Conservation (phyloP, 2,797 vertebrate species). For the Scolopax bukidnonensis region DNA sequence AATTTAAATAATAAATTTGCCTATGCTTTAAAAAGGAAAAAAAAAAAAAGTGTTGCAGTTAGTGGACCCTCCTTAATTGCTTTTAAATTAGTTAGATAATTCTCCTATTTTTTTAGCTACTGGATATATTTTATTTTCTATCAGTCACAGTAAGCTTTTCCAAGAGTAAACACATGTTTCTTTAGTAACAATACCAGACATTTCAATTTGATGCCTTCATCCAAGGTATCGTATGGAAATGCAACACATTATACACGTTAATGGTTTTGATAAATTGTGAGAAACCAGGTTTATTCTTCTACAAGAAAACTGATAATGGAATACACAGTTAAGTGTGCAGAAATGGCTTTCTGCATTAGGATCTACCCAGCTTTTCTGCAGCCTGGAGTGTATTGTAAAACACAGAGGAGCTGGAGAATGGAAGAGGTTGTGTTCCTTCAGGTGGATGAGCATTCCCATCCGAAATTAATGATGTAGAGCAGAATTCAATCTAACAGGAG, state of each 20-base stretch:
- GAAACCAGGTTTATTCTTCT: neutral
- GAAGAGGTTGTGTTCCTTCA: neutral
- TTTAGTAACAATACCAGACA: neutral
- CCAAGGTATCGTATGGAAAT: neutral
- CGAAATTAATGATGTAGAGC: neutral
- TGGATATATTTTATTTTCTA: neutral
- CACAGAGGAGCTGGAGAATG: neutral
- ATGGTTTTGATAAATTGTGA: neutral
- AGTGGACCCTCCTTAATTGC: neutral
- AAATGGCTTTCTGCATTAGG: neutral
- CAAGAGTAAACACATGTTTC: neutral
- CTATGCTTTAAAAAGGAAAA: neutral
- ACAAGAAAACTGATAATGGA: neutral
- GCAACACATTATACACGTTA: neutral
- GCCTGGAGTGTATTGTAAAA: neutral
- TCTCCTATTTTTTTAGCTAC: neutral
- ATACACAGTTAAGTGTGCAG: neutral
- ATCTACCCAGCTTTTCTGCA: neutral
- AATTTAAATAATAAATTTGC: constrained; percentile 4
- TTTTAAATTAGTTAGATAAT: constrained; percentile 25
- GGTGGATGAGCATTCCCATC: neutral
- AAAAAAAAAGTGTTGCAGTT: neutral
- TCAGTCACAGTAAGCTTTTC: neutral
- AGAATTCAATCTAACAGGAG: neutral
- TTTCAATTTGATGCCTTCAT: neutral